These are phyloP conservation scores for Netelia inedita DNA, from an alignment of 2,888 invertebrate species.

Conservation along the genomic window DNA sequence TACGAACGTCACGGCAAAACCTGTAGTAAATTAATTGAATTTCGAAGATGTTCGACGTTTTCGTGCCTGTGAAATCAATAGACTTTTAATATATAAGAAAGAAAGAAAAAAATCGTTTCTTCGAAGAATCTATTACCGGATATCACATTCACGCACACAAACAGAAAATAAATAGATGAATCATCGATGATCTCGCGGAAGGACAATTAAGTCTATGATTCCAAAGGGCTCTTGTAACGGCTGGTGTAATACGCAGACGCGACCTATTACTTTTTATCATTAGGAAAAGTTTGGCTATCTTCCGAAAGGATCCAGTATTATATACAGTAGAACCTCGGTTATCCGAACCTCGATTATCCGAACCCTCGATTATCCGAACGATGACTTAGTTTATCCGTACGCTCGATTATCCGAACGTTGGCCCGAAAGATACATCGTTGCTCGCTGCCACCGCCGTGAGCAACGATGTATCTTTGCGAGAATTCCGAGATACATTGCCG, in stretches of 20 bases:
- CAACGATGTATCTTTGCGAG: no score
- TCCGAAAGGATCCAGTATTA: slow-evolving; percentile 60
- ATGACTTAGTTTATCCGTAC: no score
- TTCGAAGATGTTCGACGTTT: slow-evolving; percentile 75
- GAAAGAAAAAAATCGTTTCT: background rate
- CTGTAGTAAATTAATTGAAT: slow-evolving; percentile 82
- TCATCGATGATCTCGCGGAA: slow-evolving; percentile 45
- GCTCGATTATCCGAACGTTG: no score
- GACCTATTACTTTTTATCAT: slow-evolving; percentile 20
- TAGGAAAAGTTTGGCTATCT: slow-evolving; percentile 48
- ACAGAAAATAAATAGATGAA: slow-evolving; percentile 1
- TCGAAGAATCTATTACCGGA: slow-evolving; percentile 29
- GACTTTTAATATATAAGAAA: background rate
- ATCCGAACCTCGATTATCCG: no score
- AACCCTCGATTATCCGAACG: no score
- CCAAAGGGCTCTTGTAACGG: background rate
- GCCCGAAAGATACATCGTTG: no score
- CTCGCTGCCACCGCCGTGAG: no score
- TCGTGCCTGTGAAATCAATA: slow-evolving; percentile 51
- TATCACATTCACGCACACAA: slow-evolving; percentile 47
- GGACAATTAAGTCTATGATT: slow-evolving; percentile 31
- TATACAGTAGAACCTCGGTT: no score
- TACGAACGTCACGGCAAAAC: slow-evolving; percentile 79
- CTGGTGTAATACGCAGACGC: slow-evolving; percentile 1
- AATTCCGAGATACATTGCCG: no score